phyloP scores from a whole-genome alignment of 2,888 invertebrate genomes.

The Hirtodrosophila cameraria region DNA sequence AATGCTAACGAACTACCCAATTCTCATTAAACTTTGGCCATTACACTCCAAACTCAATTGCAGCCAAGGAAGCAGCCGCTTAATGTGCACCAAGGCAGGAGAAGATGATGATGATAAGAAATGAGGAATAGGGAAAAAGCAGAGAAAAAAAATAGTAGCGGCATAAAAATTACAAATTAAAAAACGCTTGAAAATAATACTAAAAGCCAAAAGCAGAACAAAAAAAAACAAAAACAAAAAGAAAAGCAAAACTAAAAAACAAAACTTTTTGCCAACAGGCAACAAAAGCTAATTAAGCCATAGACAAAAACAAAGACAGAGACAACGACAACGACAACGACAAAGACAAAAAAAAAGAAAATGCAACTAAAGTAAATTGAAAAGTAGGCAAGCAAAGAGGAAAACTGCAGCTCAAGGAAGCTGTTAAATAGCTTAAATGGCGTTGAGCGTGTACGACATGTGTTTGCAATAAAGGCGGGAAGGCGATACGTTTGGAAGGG shows the following conservation, averaged over 20 bases:
- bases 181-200: conserved; percentile 71
- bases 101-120: conserved; percentile 24
- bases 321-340: background rate
- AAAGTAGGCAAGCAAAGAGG: conserved; percentile 55
- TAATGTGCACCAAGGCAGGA: conserved; percentile 41
- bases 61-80: conserved; percentile 46
- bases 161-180: conserved; percentile 73
- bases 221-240: conserved; percentile 11
- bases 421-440: conserved; percentile 66
- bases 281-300: conserved; percentile 76
- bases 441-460: conserved; percentile 73
- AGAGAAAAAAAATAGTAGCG: conserved; percentile 17
- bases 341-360: conserved; percentile 27
- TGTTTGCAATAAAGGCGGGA: conserved; percentile 44
- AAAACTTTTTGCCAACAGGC: conserved; percentile 46
- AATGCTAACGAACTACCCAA: conserved; percentile 69
- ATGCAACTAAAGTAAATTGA: conserved; percentile 64
- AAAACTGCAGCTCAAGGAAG: conserved; percentile 64
- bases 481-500: background rate
- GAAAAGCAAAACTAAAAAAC: conserved; percentile 13
- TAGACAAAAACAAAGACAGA: conserved; percentile 44
- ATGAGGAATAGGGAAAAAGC: background rate
- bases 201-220: conserved; percentile 52
- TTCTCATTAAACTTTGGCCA: conserved; percentile 71
- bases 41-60: conserved; percentile 69